Percentiles rank a stretch among this genome's conserved stretches.
These are phyloP conservation scores for Molossus alvarezi DNA, from an alignment of 2,797 vertebrate genomes.

Conservation along the genomic window DNA sequence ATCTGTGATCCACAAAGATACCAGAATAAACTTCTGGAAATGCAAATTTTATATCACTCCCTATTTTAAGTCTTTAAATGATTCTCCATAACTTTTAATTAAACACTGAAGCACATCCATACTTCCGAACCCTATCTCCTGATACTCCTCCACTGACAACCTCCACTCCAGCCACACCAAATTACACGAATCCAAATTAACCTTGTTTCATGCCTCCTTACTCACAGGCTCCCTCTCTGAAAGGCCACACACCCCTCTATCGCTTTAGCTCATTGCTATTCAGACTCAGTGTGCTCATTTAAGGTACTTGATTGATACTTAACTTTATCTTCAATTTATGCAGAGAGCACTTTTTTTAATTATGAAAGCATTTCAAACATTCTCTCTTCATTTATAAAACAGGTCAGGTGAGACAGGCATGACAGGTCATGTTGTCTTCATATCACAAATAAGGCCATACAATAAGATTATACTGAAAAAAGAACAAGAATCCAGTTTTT, in stretches of 20 bases:
- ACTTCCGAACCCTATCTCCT: neutral
- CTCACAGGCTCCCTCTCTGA: neutral
- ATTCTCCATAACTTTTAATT: neutral
- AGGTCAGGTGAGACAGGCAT: conserved; percentile 1
- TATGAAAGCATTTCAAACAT: conserved; percentile 8
- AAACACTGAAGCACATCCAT: conserved; percentile 31
- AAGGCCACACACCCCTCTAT: neutral
- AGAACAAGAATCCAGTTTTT: neutral
- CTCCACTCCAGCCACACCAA: neutral
- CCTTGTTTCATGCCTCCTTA: conserved; percentile 11
- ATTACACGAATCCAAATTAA: conserved; percentile 15
- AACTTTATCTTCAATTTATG: neutral
- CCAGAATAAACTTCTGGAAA: conserved; percentile 43
- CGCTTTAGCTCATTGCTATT: conserved; percentile 41
- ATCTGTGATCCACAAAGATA: neutral
- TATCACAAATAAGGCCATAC: neutral
- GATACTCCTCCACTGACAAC: neutral
- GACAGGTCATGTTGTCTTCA: neutral
- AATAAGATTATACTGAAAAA: conserved; percentile 14
- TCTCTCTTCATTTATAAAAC: conserved; percentile 42
- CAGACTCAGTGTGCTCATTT: neutral
- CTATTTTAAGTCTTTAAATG: conserved; percentile 34
- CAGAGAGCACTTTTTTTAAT: neutral
- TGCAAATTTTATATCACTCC: conserved; percentile 26
- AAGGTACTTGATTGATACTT: neutral